Conservation (phyloP, 2,113 vertebrate species). For the Octodon degus region DNA sequence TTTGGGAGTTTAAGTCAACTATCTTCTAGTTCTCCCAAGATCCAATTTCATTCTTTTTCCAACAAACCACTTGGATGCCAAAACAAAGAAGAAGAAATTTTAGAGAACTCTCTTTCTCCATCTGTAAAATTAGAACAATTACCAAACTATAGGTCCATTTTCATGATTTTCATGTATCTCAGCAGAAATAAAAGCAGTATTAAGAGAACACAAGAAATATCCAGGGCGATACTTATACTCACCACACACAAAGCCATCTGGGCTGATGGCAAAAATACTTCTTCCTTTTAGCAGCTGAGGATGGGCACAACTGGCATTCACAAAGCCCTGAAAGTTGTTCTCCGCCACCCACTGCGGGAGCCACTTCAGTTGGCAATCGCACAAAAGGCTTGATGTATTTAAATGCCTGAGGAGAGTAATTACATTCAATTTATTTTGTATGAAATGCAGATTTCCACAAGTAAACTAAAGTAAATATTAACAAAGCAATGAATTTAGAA, state of each 20-base stretch:
- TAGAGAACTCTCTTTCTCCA: not conserved
- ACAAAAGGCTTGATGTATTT: conserved; percentile 97
- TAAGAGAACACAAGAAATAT: not conserved
- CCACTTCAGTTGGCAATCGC: conserved; percentile 99
- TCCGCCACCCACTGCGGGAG: conserved; percentile 95
- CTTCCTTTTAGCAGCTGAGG: conserved; percentile 94
- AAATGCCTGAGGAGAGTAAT: conserved; percentile 89
- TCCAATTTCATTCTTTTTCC: not conserved
- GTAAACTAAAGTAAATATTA: conserved; percentile 62
- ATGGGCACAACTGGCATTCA: conserved; percentile 97
- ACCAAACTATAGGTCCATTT: not conserved
- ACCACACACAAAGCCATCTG: conserved; percentile 97
- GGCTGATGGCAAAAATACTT: conserved; percentile 93
- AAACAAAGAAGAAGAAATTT: conserved; percentile 10
- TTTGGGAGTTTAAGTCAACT: not conserved
- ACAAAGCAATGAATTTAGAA: conserved; percentile 55
- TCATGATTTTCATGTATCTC: not conserved
- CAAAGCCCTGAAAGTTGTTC: conserved; percentile 91
- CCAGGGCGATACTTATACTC: conserved; percentile 81
- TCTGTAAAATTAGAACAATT: conserved; percentile 38
- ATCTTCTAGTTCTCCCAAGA: not conserved
- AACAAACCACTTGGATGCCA: not conserved
- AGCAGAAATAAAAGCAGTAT: conserved; percentile 57
- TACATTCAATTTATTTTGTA: conserved; percentile 72
- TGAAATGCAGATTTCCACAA: conserved; percentile 57